These are phyloP conservation scores for Ligdia adustata DNA, from an alignment of 2,888 invertebrate genomes.

Conservation along the genomic window DNA sequence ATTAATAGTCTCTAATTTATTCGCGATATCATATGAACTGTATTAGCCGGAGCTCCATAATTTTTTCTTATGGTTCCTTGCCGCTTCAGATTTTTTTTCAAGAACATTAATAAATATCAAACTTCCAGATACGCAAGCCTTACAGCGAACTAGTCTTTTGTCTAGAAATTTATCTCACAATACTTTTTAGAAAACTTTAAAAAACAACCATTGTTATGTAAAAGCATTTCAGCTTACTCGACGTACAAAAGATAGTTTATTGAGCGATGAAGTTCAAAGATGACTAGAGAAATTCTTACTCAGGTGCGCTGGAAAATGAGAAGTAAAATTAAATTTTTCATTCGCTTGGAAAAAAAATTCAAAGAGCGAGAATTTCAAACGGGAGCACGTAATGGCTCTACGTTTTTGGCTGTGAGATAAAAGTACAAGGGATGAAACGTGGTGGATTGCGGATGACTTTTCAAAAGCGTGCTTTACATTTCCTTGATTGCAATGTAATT, in stretches of 20 bases:
- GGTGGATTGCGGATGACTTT: slow-evolving; percentile 38
- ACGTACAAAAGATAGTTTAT: not conserved
- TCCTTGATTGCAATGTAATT: not conserved
- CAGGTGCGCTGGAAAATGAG: slow-evolving; percentile 34
- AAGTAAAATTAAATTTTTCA: slow-evolving; percentile 44
- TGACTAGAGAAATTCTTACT: slow-evolving; percentile 8
- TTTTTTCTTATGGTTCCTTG: no score
- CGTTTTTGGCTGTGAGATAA: slow-evolving; percentile 56
- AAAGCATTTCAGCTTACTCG: no score
- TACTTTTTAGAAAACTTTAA: no score
- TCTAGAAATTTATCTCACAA: no score
- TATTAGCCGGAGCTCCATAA: no score
- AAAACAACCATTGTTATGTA: no score
- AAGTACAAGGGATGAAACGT: slow-evolving; percentile 49
- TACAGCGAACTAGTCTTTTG: no score
- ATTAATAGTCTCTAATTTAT: no score
- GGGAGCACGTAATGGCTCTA: slow-evolving; percentile 46
- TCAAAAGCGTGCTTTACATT: not conserved
- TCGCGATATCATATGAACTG: no score
- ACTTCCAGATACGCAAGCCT: no score
- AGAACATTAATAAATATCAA: no score
- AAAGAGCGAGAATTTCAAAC: slow-evolving; percentile 40
- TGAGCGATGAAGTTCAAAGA: slow-evolving; percentile 5
- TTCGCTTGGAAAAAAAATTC: slow-evolving; percentile 41
- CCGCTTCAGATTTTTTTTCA: no score